These are phyloP conservation scores for Eucidaris tribuloides DNA, from an alignment of 35 echinoderm and acorn worm species.

Conservation along the genomic window DNA sequence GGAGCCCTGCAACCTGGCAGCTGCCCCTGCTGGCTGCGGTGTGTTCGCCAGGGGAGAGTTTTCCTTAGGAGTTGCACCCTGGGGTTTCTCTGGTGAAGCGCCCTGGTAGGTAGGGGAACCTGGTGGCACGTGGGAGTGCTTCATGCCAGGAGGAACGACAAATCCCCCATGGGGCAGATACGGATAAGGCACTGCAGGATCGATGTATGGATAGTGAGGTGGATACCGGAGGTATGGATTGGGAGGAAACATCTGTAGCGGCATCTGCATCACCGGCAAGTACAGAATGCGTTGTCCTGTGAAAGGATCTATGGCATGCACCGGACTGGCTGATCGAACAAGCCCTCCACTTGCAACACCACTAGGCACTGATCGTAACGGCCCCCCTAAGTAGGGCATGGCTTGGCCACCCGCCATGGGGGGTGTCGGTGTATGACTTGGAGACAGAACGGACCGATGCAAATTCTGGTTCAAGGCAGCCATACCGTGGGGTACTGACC, in stretches of 20 bases:
- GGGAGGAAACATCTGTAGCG: slow-evolving; percentile 43
- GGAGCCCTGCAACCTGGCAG: background rate
- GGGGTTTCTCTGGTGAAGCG: slow-evolving; percentile 8
- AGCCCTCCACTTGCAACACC: slow-evolving; percentile 18
- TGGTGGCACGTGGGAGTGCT: background rate
- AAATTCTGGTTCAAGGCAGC: slow-evolving; percentile 15
- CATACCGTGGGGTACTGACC: background rate
- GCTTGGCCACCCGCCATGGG: slow-evolving; percentile 38
- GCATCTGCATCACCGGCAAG: slow-evolving; percentile 62
- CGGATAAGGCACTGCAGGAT: slow-evolving; percentile 26
- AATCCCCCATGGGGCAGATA: slow-evolving; percentile 7
- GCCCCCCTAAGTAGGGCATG: slow-evolving; percentile 8
- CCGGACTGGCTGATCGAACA: slow-evolving; percentile 63
- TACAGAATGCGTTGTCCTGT: slow-evolving; percentile 79
- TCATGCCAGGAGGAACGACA: slow-evolving; percentile 2
- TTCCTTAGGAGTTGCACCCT: background rate
- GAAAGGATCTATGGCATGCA: slow-evolving; percentile 67
- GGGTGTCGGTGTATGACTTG: slow-evolving; percentile 11
- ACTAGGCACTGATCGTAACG: background rate
- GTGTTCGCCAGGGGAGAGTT: background rate
- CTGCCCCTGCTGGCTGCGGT: background rate
- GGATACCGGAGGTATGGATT: slow-evolving; percentile 10
- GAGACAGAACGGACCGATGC: background rate
- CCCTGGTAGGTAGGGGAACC: slow-evolving; percentile 3
- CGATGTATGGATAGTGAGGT: slow-evolving; percentile 1